phyloP scores from a whole-genome alignment of 2,797 vertebrate species.

The Neomorphus geoffroyi region DNA sequence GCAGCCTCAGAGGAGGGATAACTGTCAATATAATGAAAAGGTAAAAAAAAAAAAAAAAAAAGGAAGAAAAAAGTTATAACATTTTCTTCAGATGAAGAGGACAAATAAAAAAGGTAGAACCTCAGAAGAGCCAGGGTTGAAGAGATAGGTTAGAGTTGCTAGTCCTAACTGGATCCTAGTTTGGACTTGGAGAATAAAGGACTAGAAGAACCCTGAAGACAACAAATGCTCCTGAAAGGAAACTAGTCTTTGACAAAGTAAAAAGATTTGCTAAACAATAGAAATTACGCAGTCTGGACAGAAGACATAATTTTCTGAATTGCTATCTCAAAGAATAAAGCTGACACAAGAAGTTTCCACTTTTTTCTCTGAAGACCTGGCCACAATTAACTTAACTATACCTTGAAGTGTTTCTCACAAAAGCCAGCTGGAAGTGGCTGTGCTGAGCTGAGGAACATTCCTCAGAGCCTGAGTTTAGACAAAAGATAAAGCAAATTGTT shows the following conservation, averaged over 20 bases:
- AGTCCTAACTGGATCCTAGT: neutral
- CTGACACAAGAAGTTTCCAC: neutral
- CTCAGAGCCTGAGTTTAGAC: neutral
- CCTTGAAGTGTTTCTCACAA: neutral
- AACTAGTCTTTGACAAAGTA: neutral
- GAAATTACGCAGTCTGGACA: neutral
- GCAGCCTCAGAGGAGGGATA: neutral
- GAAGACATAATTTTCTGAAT: neutral
- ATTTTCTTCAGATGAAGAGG: neutral
- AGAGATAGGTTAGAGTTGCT: neutral
- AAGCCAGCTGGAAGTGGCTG: neutral
- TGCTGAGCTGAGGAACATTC: neutral
- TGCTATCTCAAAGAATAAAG: neutral
- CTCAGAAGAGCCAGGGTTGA: neutral
- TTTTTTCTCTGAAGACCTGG: neutral
- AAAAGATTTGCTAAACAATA: neutral
- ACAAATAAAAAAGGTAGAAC: neutral
- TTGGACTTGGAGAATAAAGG: neutral
- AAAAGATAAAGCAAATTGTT: neutral
- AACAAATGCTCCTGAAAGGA: neutral
- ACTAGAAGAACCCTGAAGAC: neutral
- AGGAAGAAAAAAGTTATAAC: too few species aligned
- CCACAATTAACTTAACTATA: neutral
- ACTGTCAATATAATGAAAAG: neutral
- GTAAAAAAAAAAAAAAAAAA: neutral